Evolutionary conservation across 1,140 invertebrate species (phyloP).

Genomic region (Cryptotermes secundus): DNA sequence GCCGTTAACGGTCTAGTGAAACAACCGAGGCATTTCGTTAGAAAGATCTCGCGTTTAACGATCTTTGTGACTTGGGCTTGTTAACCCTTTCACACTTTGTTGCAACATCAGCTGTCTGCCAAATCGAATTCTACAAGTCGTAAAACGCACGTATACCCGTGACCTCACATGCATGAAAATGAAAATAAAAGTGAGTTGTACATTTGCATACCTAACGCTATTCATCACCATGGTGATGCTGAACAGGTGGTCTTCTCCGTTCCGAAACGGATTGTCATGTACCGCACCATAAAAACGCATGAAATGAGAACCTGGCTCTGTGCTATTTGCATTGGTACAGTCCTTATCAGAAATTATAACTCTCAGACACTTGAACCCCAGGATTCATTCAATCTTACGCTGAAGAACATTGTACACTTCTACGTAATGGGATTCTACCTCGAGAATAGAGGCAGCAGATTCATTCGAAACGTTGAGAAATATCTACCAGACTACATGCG

Average conservation of each 20-base stretch:
- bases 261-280: neutral
- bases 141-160: neutral
- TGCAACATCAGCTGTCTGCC: neutral
- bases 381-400: neutral
- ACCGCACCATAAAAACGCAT: neutral
- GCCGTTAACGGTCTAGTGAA: too few relatives aligned
- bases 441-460: too few relatives aligned
- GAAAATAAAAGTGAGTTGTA: neutral
- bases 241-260: neutral
- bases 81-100: neutral
- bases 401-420: too few relatives aligned
- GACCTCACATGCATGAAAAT: slow-evolving; percentile 8
- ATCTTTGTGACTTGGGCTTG: neutral
- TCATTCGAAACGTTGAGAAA: too few relatives aligned
- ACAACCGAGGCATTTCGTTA: too few relatives aligned
- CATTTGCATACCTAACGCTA: neutral
- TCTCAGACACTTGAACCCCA: neutral
- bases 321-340: slow-evolving; percentile 19
- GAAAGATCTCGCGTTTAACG: neutral
- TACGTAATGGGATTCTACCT: too few relatives aligned
- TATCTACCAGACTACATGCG: too few relatives aligned
- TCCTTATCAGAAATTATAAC: neutral
- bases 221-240: neutral
- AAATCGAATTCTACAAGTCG: neutral
- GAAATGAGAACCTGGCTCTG: neutral